These are phyloP conservation scores for Anguilla japonica DNA, from an alignment of 2,113 vertebrate species.

Conservation along the genomic window DNA sequence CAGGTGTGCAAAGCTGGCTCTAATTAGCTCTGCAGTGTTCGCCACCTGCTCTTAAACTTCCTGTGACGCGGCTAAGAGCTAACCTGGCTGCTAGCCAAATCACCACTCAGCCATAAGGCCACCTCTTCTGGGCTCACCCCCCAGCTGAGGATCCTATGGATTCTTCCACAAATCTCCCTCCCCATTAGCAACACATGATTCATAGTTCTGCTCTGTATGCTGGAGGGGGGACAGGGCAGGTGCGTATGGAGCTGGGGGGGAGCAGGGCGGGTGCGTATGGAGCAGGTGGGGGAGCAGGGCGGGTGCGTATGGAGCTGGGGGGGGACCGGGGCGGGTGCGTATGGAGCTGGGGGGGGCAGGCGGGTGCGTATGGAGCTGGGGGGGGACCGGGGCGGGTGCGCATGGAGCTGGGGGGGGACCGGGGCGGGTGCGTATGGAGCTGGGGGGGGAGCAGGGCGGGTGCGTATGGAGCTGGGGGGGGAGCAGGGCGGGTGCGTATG, in stretches of 20 bases:
- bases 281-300: constrained; percentile 54
- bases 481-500: constrained; percentile 51
- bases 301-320: constrained; percentile 45
- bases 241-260: constrained; percentile 39
- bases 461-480: constrained; percentile 43
- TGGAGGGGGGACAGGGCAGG: constrained; percentile 43
- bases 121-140: constrained; percentile 47
- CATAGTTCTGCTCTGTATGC: constrained; percentile 64
- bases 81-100: constrained; percentile 37
- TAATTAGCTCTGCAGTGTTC: neutral
- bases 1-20: neutral
- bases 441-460: constrained; percentile 56
- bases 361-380: constrained; percentile 47
- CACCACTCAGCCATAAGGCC: constrained; percentile 44
- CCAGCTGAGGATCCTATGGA: constrained; percentile 28
- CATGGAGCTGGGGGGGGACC: constrained; percentile 51
- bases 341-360: constrained; percentile 51
- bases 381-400: constrained; percentile 51
- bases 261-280: constrained; percentile 49
- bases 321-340: constrained; percentile 51
- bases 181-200: constrained; percentile 56
- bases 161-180: constrained; percentile 51
- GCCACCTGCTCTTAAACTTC: constrained; percentile 3
- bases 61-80: constrained; percentile 6
- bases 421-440: constrained; percentile 49